Percentiles rank a stretch among this genome's conserved stretches.
These are phyloP conservation scores for Ephestia elutella DNA, from an alignment of 1,140 invertebrate species.

Conservation along the genomic window DNA sequence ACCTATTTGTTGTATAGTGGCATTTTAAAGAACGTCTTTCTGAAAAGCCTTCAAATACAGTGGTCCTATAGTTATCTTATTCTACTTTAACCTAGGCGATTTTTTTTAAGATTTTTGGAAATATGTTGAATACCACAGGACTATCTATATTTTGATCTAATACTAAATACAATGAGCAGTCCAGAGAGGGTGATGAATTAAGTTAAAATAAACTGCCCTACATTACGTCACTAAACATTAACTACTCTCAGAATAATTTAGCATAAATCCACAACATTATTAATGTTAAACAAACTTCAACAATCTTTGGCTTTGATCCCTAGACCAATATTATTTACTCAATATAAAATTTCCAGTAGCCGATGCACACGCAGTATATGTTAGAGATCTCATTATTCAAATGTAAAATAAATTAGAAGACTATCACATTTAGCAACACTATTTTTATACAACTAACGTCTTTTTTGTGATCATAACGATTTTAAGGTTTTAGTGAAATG, in stretches of 20 bases:
- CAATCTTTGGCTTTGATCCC: conserved; percentile 80
- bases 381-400: conserved; percentile 55
- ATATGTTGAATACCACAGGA: conserved; percentile 60
- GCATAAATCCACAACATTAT: conserved; percentile 73
- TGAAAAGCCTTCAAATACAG: conserved; percentile 52
- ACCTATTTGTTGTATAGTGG: conserved; percentile 43
- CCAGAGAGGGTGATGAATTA: conserved; percentile 69
- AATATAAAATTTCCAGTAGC: conserved; percentile 58
- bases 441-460: conserved; percentile 67
- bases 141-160: conserved; percentile 61
- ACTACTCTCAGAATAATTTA: conserved; percentile 71
- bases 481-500: conserved; percentile 61
- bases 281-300: conserved; percentile 78
- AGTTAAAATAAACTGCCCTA: conserved; percentile 50
- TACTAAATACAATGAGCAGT: conserved; percentile 67
- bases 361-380: conserved; percentile 56
- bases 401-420: conserved; percentile 69
- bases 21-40: conserved; percentile 43
- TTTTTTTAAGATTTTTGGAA: conserved; percentile 62
- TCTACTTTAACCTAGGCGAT: conserved; percentile 53
- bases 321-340: conserved; percentile 72
- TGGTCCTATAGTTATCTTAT: conserved; percentile 67
- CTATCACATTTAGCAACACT: conserved; percentile 72
- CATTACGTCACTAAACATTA: conserved; percentile 59
- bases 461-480: conserved; percentile 63